Conservation (phyloP, 2,113 vertebrate species). For the Hipposideros armiger region DNA sequence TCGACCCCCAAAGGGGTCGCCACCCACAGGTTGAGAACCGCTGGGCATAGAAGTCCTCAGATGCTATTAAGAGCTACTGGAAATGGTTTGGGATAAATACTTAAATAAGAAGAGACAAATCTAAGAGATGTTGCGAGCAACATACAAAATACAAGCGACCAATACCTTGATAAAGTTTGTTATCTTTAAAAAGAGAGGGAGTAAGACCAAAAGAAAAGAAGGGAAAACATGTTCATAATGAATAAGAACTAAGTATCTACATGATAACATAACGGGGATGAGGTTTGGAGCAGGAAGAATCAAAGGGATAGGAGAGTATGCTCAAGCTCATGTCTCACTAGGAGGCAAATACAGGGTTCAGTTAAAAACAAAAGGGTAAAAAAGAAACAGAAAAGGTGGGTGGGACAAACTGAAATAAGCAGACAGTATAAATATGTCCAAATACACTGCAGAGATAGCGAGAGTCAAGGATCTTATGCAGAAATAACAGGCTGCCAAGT, state of each 20-base stretch:
- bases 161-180: not conserved
- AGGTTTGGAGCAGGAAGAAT: not conserved
- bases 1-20: too few relatives aligned
- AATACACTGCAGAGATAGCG: not conserved
- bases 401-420: conserved; percentile 10
- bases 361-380: not conserved
- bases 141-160: not conserved
- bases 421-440: not conserved
- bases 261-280: not conserved
- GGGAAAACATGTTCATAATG: not conserved
- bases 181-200: not conserved
- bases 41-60: not conserved
- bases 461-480: not conserved
- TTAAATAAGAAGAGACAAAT: not conserved
- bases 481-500: not conserved
- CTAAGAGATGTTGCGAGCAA: not conserved
- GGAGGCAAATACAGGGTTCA: not conserved
- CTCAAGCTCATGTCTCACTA: not conserved
- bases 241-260: not conserved
- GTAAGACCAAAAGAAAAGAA: not conserved
- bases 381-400: conserved; percentile 47
- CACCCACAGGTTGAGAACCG: too few relatives aligned
- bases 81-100: not conserved
- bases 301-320: not conserved
- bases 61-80: not conserved